Evolutionary conservation across 2,888 invertebrate species (phyloP), one percentile per base, ranked within the genome.

Genomic region (Ceramica pisi): DNA sequence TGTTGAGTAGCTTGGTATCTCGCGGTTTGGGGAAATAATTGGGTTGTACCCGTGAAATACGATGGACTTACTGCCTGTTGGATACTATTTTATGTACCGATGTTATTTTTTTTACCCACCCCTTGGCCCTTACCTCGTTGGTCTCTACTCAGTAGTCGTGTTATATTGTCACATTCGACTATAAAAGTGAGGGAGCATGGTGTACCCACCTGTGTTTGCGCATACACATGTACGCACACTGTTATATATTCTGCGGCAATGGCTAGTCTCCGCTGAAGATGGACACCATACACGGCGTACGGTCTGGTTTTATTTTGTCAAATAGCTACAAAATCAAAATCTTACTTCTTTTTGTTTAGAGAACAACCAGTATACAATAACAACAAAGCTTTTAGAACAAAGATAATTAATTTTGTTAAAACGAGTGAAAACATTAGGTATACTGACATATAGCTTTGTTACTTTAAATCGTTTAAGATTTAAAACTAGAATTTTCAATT

Each of bases 1-100:
- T 70, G 73, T 72, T 76, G 70, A 64, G 71, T 71, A 48, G 50
- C 59, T 80, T 53, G 44, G 56, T 64, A 66, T 59, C 62, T 64
- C 21, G 63, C 31, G 61, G 62, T 65, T 80, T 75, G 46, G 35
- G 31, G 38, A 51, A 71, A 70, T 65, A 71, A 56, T 21, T 38
- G 23, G 9, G 56, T 9, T 48, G 7, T 12, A 35, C 16, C 31
- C 7, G 35, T 64, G 10, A 67, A 41, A 48, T 55, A 46, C 35
- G 7, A 48, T 2, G 9, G 31, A 57, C 16, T 21, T 44, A 14
- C 46, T 46, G 44, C 19, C 21, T 8, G n/a, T n/a, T 21, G 38
- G 10, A 8, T 21, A 57, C n/a, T 53, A 31, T 31, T 31, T 12
- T 31, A 19, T 26, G 23, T 46, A 26, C 23, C 7, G 8, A n/a